A percentile compares a stretch with the other conserved stretches of the same genome.
phyloP scores from a whole-genome alignment of 2,888 invertebrate species.

The Lasioglossum zephyrum region DNA sequence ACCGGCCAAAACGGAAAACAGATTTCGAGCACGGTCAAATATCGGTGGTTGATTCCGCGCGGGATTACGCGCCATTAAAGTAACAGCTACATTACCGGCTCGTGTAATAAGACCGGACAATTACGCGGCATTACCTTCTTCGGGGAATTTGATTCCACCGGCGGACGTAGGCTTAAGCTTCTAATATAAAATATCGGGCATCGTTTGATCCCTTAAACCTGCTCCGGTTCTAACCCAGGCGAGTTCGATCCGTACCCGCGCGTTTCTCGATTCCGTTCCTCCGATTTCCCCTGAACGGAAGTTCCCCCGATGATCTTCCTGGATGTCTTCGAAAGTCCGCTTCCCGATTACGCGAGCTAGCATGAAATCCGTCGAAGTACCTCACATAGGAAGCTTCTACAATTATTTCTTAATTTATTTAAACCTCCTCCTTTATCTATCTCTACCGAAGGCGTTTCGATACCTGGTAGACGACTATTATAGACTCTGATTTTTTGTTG shows the following conservation, averaged over 20 bases:
- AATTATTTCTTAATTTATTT: neutral
- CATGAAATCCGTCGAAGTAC: neutral
- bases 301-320: neutral
- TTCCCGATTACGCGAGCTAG: constrained; percentile 25
- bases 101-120: constrained; percentile 71
- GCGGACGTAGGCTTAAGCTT: constrained; percentile 14
- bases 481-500: neutral
- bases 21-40: constrained; percentile 62
- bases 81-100: constrained; percentile 56
- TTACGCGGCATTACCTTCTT: constrained; percentile 60
- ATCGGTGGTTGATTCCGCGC: constrained; percentile 48
- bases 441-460: neutral
- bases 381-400: neutral
- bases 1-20: constrained; percentile 53
- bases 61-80: constrained; percentile 68
- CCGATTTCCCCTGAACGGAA: constrained; percentile 28
- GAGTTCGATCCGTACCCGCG: constrained; percentile 16
- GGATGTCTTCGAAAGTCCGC: neutral
- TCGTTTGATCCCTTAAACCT: constrained; percentile 50
- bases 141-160: constrained; percentile 44
- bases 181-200: constrained; percentile 46
- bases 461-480: neutral
- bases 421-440: neutral
- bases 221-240: constrained; percentile 24
- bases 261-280: neutral